Base-by-base conservation (phyloP, 2,797 vertebrate species). In the Alfaro cultratus region DNA sequence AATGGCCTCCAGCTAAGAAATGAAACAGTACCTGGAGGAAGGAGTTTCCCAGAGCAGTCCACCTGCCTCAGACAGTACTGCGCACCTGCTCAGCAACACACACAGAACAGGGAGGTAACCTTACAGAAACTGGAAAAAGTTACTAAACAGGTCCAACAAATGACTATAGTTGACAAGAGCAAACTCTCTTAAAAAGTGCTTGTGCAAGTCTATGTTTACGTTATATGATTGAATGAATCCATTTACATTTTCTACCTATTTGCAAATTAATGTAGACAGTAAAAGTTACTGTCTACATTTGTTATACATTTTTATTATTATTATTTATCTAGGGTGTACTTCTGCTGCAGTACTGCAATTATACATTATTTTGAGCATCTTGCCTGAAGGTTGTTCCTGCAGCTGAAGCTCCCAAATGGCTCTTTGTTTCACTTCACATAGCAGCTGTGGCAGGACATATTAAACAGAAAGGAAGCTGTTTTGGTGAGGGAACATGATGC, bases 351-450 rank as follows among this genome's bases (percentile, higher is more conserved):
- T 15, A 45, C 31, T 76, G 77, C 10, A 80, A 39, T 23, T 45
- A 45, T 53, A 36, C 64, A 29, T 34, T 74, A 75, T 1, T 62
- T 18, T 3, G 36, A 72, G 75, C 26, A 6, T 76, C 90, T 89
- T 91, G 91, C 91, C 92, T 91, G 79, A 49, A 21, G 90, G 60
- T 15, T 87, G 74, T 60, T 94, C 82, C 74, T 88, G 88, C n/a
- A 95, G 83, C 83, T 96, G 94, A 88, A 99, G 94, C 88, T 97
- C 97, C 77, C 94, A 93, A 74, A 97, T 92, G 5, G 97, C 97
- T 84, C 96, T 97, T 92, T 93, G 95, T 87, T 97, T 98, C 88
- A 99, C 97, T 89, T 98, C 97, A 87, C 90, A 90, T 89, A 99
- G 93, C 90, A 97, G 92, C 98, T 99, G 88, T 81, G 82, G 62